These are phyloP conservation scores for Chaetogeoica ovagalla DNA, from an alignment of 2,888 invertebrate genomes.

Conservation along the genomic window DNA sequence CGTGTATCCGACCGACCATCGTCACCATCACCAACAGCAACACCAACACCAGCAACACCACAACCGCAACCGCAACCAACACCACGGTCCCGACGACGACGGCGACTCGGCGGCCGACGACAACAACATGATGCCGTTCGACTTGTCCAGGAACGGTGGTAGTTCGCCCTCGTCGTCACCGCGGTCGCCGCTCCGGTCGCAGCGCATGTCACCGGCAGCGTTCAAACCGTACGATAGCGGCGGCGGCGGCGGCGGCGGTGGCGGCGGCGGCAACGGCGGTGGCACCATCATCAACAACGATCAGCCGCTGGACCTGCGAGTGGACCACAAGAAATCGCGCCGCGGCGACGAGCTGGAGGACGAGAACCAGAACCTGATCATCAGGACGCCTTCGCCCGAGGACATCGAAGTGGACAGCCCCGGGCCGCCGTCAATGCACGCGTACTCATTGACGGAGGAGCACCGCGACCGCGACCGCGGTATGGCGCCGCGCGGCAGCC, in stretches of 20 bases:
- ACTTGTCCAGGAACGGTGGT: constrained; percentile 65
- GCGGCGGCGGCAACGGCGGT: not conserved
- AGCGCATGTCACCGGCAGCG: constrained; percentile 65
- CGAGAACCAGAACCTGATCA: constrained; percentile 82
- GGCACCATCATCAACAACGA: constrained; percentile 54
- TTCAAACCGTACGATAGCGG: constrained; percentile 59
- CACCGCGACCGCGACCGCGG: constrained; percentile 18
- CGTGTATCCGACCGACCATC: constrained; percentile 66
- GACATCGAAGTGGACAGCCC: constrained; percentile 53
- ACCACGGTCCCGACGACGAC: constrained; percentile 13
- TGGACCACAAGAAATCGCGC: constrained; percentile 76
- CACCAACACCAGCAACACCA: constrained; percentile 15
- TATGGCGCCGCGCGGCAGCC: not conserved
- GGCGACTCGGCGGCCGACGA: not conserved
- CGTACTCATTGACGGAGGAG: constrained; percentile 38
- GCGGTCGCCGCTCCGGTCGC: constrained; percentile 58
- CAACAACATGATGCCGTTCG: constrained; percentile 68
- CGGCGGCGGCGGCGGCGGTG: not conserved
- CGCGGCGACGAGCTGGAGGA: constrained; percentile 70
- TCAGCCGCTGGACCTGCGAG: constrained; percentile 79
- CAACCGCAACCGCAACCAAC: constrained; percentile 32
- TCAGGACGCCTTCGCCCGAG: constrained; percentile 58
- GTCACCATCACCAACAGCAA: constrained; percentile 51
- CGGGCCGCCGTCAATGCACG: constrained; percentile 49
- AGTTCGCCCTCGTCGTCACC: constrained; percentile 61